phyloP scores from a whole-genome alignment of 2,888 invertebrate species.

The Ophioninae sp. region DNA sequence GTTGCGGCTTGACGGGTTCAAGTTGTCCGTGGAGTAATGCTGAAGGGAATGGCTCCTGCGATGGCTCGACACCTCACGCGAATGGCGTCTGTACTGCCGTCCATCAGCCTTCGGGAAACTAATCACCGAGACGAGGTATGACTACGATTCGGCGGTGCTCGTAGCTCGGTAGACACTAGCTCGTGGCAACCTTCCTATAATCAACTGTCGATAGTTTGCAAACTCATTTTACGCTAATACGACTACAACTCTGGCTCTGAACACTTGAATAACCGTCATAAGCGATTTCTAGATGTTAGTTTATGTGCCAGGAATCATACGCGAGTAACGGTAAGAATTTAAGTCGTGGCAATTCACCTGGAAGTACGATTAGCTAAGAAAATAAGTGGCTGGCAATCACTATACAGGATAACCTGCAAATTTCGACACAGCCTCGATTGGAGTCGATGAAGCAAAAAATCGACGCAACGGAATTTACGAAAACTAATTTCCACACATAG shows the following conservation, averaged over 20 bases:
- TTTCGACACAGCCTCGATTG: too few species aligned
- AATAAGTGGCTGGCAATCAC: too few species aligned
- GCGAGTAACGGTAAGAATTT: slow-evolving; percentile 36
- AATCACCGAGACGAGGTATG: slow-evolving; percentile 60
- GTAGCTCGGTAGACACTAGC: slow-evolving; percentile 26
- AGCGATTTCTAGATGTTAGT: slow-evolving; percentile 28
- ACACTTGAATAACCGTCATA: slow-evolving; percentile 44
- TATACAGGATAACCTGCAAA: too few species aligned
- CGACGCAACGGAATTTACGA: too few species aligned
- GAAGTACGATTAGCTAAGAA: too few species aligned
- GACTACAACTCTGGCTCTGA: slow-evolving; percentile 40
- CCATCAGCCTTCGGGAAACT: slow-evolving; percentile 49
- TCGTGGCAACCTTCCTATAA: slow-evolving; percentile 42
- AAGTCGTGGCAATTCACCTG: slow-evolving; percentile 24
- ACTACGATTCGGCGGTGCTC: slow-evolving; percentile 46
- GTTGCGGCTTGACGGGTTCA: slow-evolving; percentile 45
- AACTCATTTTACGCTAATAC: slow-evolving; percentile 62
- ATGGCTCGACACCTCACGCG: slow-evolving; percentile 25
- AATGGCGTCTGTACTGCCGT: slow-evolving; percentile 4
- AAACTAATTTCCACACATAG: too few species aligned
- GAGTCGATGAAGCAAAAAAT: too few species aligned
- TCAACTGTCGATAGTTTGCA: slow-evolving; percentile 56
- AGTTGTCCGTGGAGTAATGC: slow-evolving; percentile 55
- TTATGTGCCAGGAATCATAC: neutral
- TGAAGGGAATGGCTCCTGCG: slow-evolving; percentile 36